Conservation (phyloP, 1,140 invertebrate species). For the Maconellicoccus hirsutus region DNA sequence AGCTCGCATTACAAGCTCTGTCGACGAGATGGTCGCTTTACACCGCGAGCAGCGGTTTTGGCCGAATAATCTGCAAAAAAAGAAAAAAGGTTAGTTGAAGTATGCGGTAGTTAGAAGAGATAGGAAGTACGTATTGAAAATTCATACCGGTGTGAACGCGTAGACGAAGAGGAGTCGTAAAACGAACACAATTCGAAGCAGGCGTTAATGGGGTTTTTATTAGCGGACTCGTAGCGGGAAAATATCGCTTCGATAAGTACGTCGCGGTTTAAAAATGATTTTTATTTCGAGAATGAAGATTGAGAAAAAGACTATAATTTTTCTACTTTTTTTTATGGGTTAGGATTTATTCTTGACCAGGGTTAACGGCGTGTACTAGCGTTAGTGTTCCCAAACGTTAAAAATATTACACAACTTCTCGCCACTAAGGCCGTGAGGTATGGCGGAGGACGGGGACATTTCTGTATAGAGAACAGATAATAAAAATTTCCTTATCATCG, state of each 20-base stretch:
- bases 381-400: background rate
- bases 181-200: background rate
- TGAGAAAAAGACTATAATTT: too few relatives aligned
- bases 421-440: background rate
- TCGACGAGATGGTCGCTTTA: slow-evolving; percentile 76
- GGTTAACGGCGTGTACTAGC: background rate
- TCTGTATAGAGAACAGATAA: too few relatives aligned
- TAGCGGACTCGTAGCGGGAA: too few relatives aligned
- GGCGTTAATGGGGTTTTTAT: background rate
- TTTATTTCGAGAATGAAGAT: too few relatives aligned
- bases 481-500: too few relatives aligned
- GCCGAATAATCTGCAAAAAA: slow-evolving; percentile 57
- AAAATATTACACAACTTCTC: background rate
- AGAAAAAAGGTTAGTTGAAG: background rate
- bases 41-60: slow-evolving; percentile 77
- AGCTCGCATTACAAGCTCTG: slow-evolving; percentile 90
- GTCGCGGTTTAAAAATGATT: background rate
- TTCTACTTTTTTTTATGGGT: background rate
- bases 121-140: too few relatives aligned
- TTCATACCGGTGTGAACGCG: too few relatives aligned
- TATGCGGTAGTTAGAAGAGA: too few relatives aligned
- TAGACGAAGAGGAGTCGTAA: too few relatives aligned
- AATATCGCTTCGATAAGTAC: too few relatives aligned
- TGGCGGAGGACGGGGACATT: too few relatives aligned
- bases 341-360: background rate